Percentiles rank a stretch among this genome's conserved stretches.
Evolutionary conservation across 2,888 invertebrate species (phyloP).

Genomic region (Hipparchia sbordonii): DNA sequence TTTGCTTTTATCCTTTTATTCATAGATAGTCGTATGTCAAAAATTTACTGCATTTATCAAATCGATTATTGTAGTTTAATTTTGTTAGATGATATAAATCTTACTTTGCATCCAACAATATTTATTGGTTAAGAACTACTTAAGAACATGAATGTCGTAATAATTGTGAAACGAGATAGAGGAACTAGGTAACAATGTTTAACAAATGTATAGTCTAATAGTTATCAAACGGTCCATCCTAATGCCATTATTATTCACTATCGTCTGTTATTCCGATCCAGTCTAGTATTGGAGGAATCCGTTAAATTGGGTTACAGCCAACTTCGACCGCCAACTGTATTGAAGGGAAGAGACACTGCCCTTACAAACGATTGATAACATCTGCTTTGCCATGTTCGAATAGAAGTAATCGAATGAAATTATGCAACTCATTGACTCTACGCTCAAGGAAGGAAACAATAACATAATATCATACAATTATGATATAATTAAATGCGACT

Average conservation of each 20-base stretch:
- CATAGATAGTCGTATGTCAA: neutral
- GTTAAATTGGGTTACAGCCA: constrained; percentile 70
- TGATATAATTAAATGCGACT: constrained; percentile 43
- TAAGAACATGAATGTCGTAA: neutral
- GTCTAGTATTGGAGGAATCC: constrained; percentile 54
- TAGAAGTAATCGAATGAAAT: constrained; percentile 41
- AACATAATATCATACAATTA: constrained; percentile 48
- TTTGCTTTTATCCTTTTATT: constrained; percentile 19
- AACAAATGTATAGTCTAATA: constrained; percentile 5
- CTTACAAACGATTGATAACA: constrained; percentile 59
- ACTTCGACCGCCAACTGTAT: constrained; percentile 63
- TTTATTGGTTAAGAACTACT: neutral
- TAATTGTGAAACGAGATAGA: neutral
- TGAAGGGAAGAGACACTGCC: constrained; percentile 57
- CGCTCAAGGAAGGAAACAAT: constrained; percentile 44
- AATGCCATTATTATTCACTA: constrained; percentile 23
- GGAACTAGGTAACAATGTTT: neutral
- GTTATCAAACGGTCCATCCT: constrained; percentile 11
- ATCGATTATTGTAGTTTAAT: neutral
- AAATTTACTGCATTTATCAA: neutral
- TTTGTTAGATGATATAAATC: neutral
- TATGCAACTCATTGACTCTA: constrained; percentile 26
- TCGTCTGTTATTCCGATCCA: constrained; percentile 45
- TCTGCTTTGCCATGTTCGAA: constrained; percentile 51
- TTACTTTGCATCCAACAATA: neutral